A percentile compares a stretch with the other conserved stretches of the same genome.
Conservation (phyloP, 2,888 invertebrate species). For the Tenthredo distinguenda region DNA sequence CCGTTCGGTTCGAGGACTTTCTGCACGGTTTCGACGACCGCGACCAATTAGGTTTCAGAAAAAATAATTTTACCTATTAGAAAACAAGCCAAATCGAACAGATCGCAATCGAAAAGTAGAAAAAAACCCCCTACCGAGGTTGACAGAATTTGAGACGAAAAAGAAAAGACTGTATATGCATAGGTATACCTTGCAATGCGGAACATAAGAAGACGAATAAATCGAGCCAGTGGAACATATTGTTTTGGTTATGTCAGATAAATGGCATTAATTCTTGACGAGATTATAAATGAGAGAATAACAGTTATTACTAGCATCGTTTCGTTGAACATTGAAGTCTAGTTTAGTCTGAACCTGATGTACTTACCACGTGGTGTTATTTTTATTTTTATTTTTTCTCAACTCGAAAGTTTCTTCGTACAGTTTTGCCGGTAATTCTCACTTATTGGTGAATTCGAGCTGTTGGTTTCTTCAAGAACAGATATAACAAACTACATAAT, state of each 20-base stretch:
- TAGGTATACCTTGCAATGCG: not conserved
- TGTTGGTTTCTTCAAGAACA: not conserved
- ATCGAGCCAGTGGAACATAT: not conserved
- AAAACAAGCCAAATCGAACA: no score
- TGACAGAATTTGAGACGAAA: no score
- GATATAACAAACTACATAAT: not conserved
- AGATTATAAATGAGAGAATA: not conserved
- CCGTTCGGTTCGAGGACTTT: no score
- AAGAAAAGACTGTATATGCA: no score
- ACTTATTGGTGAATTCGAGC: not conserved
- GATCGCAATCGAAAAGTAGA: no score
- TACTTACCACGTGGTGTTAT: not conserved
- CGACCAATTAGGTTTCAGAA: no score
- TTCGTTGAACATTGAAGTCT: not conserved
- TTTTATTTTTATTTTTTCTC: not conserved
- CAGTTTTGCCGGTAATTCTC: not conserved
- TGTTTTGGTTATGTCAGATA: not conserved
- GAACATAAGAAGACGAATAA: not conserved
- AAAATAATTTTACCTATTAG: no score
- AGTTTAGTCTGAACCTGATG: not conserved
- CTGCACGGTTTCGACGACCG: no score
- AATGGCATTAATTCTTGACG: not conserved
- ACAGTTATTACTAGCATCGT: not conserved
- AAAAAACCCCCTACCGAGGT: no score
- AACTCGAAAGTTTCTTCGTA: not conserved